Evolutionary conservation across 2,888 invertebrate genomes (phyloP).

Genomic region (Branchipolynoe longqiensis): DNA sequence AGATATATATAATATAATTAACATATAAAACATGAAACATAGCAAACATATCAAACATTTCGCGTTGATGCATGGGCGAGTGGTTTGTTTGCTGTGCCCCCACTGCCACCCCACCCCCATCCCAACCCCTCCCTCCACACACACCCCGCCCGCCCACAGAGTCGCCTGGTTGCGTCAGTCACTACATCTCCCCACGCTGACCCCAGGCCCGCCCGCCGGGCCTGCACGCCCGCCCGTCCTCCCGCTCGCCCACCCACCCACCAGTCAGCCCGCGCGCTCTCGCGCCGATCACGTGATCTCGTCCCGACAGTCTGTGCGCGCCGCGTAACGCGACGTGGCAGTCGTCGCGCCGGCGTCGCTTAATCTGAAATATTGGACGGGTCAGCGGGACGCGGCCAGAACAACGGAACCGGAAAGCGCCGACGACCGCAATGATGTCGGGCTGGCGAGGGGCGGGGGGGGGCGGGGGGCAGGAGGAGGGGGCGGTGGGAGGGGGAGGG

Average conservation of each 20-base stretch:
- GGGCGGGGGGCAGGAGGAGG: no score
- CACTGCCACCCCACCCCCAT: neutral
- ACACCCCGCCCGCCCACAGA: neutral
- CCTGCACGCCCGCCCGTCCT: neutral
- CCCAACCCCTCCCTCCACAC: neutral
- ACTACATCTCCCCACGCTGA: slow-evolving; percentile 18
- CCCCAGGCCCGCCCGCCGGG: neutral
- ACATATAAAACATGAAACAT: no score
- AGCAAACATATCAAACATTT: no score
- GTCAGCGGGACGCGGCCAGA: slow-evolving; percentile 47
- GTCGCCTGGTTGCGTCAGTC: slow-evolving; percentile 37
- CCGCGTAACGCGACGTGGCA: slow-evolving; percentile 12
- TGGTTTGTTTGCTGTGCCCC: slow-evolving; percentile 30
- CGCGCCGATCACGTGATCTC: no score
- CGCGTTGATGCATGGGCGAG: no score
- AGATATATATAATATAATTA: no score
- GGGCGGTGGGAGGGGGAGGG: neutral
- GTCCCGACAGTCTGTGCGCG: slow-evolving; percentile 15
- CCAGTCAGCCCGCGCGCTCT: neutral
- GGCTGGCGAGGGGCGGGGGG: neutral
- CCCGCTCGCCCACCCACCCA: neutral
- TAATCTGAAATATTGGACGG: slow-evolving; percentile 45
- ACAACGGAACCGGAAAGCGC: slow-evolving; percentile 31
- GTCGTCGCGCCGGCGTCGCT: neutral
- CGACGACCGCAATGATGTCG: slow-evolving; percentile 9